These are phyloP conservation scores for Oncorhynchus masou DNA, from an alignment of 2,113 vertebrate genomes.

Conservation along the genomic window DNA sequence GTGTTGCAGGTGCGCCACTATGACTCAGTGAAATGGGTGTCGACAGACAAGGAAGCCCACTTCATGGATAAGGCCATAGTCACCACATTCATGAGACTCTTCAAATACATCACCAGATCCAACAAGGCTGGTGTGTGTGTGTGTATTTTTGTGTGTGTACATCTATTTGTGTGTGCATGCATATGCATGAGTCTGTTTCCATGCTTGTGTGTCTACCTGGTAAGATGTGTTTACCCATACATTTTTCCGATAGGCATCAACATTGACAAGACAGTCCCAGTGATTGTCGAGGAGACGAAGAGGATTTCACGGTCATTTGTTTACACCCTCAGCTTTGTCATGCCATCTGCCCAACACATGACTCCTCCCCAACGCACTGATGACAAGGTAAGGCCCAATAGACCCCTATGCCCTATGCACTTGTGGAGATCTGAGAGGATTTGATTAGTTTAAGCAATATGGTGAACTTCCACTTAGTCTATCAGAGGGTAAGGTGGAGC, in stretches of 20 bases:
- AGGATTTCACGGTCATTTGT: not conserved
- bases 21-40: conserved; percentile 62
- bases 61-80: conserved; percentile 45
- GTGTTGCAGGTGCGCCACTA: conserved; percentile 68
- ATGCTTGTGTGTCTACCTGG: not conserved
- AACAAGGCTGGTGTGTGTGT: conserved; percentile 56
- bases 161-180: not conserved
- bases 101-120: conserved; percentile 64
- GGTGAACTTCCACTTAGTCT: too few relatives aligned
- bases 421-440: not conserved
- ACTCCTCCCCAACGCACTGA: conserved; percentile 59
- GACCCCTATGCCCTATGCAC: not conserved
- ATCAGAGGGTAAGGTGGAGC: too few relatives aligned
- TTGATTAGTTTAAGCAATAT: too few relatives aligned
- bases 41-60: conserved; percentile 33
- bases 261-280: conserved; percentile 70
- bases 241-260: conserved; percentile 44
- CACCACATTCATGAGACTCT: conserved; percentile 59
- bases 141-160: not conserved
- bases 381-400: conserved; percentile 31
- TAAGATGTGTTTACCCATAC: not conserved
- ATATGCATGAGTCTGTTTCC: not conserved
- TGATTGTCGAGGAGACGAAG: conserved; percentile 32
- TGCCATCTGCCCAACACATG: conserved; percentile 58
- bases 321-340: conserved; percentile 67